These are phyloP conservation scores for Urocitellus parryii DNA, from an alignment of 2,113 vertebrate genomes.

Conservation along the genomic window DNA sequence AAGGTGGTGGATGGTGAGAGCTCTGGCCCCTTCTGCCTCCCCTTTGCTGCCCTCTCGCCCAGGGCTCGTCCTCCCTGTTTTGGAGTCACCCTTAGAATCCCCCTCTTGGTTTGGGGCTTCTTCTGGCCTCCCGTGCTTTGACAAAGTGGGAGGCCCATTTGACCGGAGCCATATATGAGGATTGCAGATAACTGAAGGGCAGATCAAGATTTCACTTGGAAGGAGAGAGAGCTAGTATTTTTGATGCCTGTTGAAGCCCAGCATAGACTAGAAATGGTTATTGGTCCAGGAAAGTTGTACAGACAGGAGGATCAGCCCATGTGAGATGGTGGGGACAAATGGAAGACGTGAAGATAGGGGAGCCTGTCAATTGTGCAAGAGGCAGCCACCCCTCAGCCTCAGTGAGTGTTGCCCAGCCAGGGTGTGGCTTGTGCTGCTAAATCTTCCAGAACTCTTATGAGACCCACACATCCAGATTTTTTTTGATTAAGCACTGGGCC, in stretches of 20 bases:
- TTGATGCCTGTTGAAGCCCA: neutral
- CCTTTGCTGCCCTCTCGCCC: neutral
- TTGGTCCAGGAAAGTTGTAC: neutral
- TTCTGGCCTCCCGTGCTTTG: neutral
- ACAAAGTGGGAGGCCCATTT: neutral
- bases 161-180: neutral
- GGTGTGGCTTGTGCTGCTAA: too few species aligned
- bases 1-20: slow-evolving; percentile 99
- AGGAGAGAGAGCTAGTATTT: neutral
- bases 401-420: neutral
- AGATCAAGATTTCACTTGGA: neutral
- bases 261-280: neutral
- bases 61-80: neutral
- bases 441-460: neutral
- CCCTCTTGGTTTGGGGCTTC: neutral
- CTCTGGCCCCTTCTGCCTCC: rapidly evolving
- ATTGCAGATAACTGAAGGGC: neutral
- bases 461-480: neutral
- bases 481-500: neutral
- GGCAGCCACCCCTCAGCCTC: neutral
- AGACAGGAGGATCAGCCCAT: rapidly evolving
- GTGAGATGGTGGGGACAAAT: neutral
- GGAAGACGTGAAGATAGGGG: neutral
- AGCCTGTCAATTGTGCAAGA: neutral
- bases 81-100: neutral